phyloP scores from a whole-genome alignment of 2,113 vertebrate genomes.

The Verasper variegatus region DNA sequence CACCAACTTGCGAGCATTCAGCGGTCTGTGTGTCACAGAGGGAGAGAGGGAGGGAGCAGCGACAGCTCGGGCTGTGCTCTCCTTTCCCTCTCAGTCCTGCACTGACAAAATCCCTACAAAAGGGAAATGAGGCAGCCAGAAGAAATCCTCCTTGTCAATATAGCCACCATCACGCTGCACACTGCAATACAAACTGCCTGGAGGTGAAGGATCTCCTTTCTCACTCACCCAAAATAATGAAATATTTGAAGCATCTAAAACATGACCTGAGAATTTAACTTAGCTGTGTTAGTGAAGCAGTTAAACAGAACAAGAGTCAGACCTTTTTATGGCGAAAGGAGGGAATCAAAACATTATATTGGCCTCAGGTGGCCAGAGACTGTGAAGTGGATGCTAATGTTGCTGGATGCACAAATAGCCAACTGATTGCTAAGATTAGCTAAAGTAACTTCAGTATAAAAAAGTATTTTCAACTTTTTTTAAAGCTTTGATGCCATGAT shows the following conservation, averaged over 20 bases:
- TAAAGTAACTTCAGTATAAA: no score
- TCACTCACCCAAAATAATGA: background rate
- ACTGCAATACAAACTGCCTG: background rate
- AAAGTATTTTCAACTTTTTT: no score
- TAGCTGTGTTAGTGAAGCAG: no score
- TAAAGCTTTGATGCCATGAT: no score
- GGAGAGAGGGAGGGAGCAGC: constrained; percentile 7
- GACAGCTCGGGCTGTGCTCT: constrained; percentile 27
- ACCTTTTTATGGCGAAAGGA: no score
- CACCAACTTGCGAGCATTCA: constrained; percentile 51
- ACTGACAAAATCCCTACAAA: constrained; percentile 37
- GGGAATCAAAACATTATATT: no score
- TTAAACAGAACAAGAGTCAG: no score
- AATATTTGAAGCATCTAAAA: background rate
- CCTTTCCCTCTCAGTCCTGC: constrained; percentile 51
- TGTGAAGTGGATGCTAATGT: no score
- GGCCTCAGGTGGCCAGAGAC: no score
- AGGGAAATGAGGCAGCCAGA: constrained; percentile 35
- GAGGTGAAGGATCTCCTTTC: background rate
- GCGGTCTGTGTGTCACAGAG: constrained; percentile 61
- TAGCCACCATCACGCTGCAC: background rate
- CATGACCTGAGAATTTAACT: no score
- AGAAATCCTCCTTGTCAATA: constrained; percentile 23
- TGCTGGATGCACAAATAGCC: no score
- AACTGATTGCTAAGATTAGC: no score